These are phyloP conservation scores for Stictocephala bisonia DNA, from an alignment of 2,888 invertebrate genomes.

Conservation along the genomic window DNA sequence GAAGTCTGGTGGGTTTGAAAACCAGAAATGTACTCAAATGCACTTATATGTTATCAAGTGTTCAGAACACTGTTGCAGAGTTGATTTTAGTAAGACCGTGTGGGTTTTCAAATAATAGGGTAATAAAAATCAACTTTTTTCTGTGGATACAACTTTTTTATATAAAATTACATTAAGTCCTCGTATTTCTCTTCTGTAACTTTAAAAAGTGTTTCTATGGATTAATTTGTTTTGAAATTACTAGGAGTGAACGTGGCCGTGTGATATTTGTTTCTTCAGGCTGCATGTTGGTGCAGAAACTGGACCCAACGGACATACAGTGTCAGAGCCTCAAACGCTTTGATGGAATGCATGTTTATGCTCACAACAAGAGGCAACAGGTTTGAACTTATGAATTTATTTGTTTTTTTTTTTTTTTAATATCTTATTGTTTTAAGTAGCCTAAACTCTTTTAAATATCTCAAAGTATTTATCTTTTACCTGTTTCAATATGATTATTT, in stretches of 20 bases:
- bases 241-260: slow-evolving; percentile 61
- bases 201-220: too few species aligned
- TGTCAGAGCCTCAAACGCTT: slow-evolving; percentile 64
- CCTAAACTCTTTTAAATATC: neutral
- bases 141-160: too few species aligned
- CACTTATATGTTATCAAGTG: too few species aligned
- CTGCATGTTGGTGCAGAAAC: slow-evolving; percentile 66
- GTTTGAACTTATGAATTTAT: slow-evolving; percentile 51
- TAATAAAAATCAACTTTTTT: too few species aligned
- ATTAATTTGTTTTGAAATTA: slow-evolving; percentile 55
- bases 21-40: too few species aligned
- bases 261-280: slow-evolving; percentile 66
- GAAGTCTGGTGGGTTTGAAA: too few species aligned
- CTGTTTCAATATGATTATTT: neutral
- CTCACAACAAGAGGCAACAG: slow-evolving; percentile 67
- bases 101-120: too few species aligned
- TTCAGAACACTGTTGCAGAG: too few species aligned
- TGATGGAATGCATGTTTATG: slow-evolving; percentile 66
- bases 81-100: too few species aligned
- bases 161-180: too few species aligned
- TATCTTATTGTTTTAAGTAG: neutral
- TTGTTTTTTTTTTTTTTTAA: too few species aligned
- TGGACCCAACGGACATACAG: slow-evolving; percentile 64
- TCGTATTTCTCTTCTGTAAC: too few species aligned
- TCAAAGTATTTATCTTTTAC: neutral